phyloP scores from a whole-genome alignment of 2,888 invertebrate genomes.

The Flexamia atlantica region DNA sequence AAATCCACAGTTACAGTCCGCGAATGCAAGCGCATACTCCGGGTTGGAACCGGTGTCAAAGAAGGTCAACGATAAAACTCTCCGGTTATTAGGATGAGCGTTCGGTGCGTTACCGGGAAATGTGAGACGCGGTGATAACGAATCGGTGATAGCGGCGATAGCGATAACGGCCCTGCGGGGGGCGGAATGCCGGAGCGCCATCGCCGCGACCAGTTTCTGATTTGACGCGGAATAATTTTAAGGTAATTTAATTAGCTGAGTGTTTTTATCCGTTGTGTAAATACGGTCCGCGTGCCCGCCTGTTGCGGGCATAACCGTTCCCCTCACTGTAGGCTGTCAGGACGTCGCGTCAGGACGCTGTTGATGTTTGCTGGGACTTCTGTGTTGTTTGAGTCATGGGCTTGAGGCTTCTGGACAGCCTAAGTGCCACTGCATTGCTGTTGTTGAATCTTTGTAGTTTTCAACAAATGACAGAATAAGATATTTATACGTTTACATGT shows the following conservation, averaged over 20 bases:
- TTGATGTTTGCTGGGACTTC: not conserved
- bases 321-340: not conserved
- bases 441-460: too few relatives aligned
- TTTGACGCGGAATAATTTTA: slow-evolving; percentile 37
- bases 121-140: slow-evolving; percentile 18
- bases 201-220: slow-evolving; percentile 32
- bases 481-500: too few relatives aligned
- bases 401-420: too few relatives aligned
- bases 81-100: not conserved
- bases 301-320: not conserved
- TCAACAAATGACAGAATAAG: too few relatives aligned
- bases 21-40: not conserved
- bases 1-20: not conserved
- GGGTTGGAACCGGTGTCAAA: not conserved
- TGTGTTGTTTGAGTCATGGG: not conserved
- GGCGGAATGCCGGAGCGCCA: not conserved
- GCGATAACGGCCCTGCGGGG: not conserved
- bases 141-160: slow-evolving; percentile 21
- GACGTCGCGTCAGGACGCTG: not conserved
- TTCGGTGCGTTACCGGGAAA: slow-evolving; percentile 24
- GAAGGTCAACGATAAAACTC: slow-evolving; percentile 4
- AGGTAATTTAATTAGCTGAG: slow-evolving; percentile 27
- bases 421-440: too few relatives aligned
- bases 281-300: not conserved
- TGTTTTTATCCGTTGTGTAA: slow-evolving; percentile 27